Evolutionary conservation across 1,140 invertebrate genomes (phyloP), one percentile per base, ranked within the genome.

Genomic region (Drosophila pachea): DNA sequence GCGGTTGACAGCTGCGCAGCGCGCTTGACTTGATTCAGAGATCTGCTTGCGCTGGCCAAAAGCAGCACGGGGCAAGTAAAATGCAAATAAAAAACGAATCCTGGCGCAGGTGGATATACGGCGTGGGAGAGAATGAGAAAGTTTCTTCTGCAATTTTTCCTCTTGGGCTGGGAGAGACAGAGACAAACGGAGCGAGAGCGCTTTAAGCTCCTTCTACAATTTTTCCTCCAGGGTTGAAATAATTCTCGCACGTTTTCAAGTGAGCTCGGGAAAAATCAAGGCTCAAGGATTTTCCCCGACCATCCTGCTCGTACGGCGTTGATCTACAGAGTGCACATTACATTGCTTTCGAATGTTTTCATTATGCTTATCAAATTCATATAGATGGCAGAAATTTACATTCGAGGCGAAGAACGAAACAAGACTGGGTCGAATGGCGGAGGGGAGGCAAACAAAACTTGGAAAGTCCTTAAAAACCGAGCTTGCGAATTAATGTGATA

Each of bases 1-100:
- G 77, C 77, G 77, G 77, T 81, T 79, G 77, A 81, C 77, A 79
- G 74, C 72, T 74, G 56, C 53, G 50, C 58, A 48, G 67, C 56
- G 59, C 68, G 67, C 74, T 72, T 68, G 62, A 70, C 67, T 72
- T 68, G 64, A 60, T 56, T 63, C 61, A 45, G 33, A 63, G 68
- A 48, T 64, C 54, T 65, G 67, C 67, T 70, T 65, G 47, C 62
- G 40, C 62, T 60, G 36, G 62, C 62, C 62, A 66, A 70, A 70
- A 70, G 36, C 55, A 66, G 63, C 49, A 47, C 31, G 12, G 48
- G 29, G 49, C 49, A 49, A 61, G 7, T 40, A 9, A 45, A 14
- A 35, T 16, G 32, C 5, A 52, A 35, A 52, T 22, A 32, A 32
- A n/a, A 32, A 49, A 12, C n/a, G 5, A 49, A 7, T n/a, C 1